phyloP scores from a whole-genome alignment of 2,113 vertebrate genomes.

The Suricata suricatta region DNA sequence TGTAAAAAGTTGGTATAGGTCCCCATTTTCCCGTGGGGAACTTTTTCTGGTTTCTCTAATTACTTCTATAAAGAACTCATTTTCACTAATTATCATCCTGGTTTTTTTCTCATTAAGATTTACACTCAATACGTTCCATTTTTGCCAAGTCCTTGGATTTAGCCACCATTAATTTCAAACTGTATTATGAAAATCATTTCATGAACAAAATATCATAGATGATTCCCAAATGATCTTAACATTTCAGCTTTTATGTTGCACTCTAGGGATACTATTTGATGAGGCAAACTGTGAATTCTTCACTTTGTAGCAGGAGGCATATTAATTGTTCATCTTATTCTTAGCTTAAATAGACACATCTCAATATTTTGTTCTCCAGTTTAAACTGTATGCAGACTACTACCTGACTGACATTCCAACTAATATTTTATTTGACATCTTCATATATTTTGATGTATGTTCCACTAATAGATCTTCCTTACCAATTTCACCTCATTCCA shows the following conservation, averaged over 20 bases:
- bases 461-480: not conserved
- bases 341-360: conserved; percentile 34
- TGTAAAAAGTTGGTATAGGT: not conserved
- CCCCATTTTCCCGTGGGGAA: not conserved
- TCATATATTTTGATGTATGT: conserved; percentile 40
- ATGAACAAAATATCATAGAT: not conserved
- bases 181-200: not conserved
- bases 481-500: not conserved
- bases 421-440: conserved; percentile 42
- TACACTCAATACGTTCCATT: not conserved
- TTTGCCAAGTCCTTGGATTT: not conserved
- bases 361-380: conserved; percentile 25
- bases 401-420: conserved; percentile 23
- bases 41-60: not conserved
- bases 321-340: conserved; percentile 42
- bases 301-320: not conserved
- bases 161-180: not conserved
- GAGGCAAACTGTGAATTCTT: not conserved
- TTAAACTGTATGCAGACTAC: not conserved
- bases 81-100: not conserved
- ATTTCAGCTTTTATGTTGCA: conserved; percentile 52
- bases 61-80: not conserved
- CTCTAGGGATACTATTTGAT: not conserved
- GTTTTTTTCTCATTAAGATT: not conserved
- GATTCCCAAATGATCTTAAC: conserved; percentile 38